Conservation (phyloP, 2,888 invertebrate species). For the Lithophane socia region DNA sequence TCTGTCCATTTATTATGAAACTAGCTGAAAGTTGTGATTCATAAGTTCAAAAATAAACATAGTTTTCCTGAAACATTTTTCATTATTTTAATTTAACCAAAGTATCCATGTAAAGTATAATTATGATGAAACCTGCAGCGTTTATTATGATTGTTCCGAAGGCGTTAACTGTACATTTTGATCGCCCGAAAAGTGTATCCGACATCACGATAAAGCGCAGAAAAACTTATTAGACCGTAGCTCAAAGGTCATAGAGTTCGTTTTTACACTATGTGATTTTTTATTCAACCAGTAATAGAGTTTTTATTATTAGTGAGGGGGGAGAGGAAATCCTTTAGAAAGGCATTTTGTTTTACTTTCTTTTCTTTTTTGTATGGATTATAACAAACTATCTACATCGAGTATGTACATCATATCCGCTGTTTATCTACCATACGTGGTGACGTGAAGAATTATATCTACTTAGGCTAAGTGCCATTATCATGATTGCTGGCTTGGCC, state of each 20-base stretch:
- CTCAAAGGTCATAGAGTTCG: conserved; percentile 7
- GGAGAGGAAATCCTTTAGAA: neutral
- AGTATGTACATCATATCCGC: neutral
- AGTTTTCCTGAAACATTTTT: neutral
- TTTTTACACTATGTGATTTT: neutral
- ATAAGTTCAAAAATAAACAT: neutral
- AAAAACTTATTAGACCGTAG: neutral
- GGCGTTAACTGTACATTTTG: conserved; percentile 13
- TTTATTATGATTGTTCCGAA: neutral
- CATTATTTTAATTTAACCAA: neutral
- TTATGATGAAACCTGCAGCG: conserved; percentile 11
- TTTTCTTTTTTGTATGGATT: conserved; percentile 11
- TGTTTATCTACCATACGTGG: conserved; percentile 9
- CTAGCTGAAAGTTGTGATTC: conserved; percentile 1
- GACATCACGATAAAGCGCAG: neutral
- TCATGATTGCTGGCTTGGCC: conserved; percentile 5
- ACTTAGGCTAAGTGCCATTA: conserved; percentile 25
- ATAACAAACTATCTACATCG: neutral
- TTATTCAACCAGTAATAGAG: neutral
- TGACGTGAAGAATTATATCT: conserved; percentile 37
- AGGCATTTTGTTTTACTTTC: conserved; percentile 19
- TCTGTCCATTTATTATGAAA: conserved; percentile 25
- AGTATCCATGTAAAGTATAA: neutral
- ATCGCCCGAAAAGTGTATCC: neutral
- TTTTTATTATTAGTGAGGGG: neutral